These are phyloP conservation scores for Archips crataeganus DNA, from an alignment of 2,888 invertebrate species.

Conservation along the genomic window DNA sequence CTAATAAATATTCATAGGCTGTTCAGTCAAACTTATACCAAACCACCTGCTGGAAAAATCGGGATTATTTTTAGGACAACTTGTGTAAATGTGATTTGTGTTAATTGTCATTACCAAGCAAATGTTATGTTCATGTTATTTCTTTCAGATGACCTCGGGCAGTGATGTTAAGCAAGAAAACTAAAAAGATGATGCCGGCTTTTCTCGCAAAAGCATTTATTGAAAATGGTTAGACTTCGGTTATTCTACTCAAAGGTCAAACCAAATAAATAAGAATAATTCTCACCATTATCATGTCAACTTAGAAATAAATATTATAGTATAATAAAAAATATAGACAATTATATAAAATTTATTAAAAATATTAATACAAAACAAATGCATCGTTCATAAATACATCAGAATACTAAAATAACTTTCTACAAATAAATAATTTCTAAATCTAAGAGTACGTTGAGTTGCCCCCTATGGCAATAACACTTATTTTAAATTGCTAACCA, in stretches of 20 bases:
- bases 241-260: constrained; percentile 8
- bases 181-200: neutral
- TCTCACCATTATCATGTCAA: constrained; percentile 25
- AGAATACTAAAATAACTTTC: neutral
- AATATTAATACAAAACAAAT: constrained; percentile 20
- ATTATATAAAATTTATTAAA: constrained; percentile 5
- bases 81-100: too few relatives aligned
- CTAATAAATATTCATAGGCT: too few relatives aligned
- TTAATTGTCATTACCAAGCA: neutral
- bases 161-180: neutral
- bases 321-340: neutral
- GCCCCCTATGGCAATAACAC: too few relatives aligned
- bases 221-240: constrained; percentile 6
- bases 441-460: too few relatives aligned
- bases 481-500: too few relatives aligned
- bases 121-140: neutral
- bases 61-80: too few relatives aligned
- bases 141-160: neutral
- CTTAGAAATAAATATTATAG: neutral
- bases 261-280: constrained; percentile 8
- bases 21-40: too few relatives aligned
- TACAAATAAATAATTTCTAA: neutral
- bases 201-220: neutral
- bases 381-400: neutral
- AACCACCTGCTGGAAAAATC: too few relatives aligned